A percentile compares a stretch with the other conserved stretches of the same genome.
These are phyloP conservation scores for Papilio dardanus DNA, from an alignment of 1,140 invertebrate species.

Conservation along the genomic window DNA sequence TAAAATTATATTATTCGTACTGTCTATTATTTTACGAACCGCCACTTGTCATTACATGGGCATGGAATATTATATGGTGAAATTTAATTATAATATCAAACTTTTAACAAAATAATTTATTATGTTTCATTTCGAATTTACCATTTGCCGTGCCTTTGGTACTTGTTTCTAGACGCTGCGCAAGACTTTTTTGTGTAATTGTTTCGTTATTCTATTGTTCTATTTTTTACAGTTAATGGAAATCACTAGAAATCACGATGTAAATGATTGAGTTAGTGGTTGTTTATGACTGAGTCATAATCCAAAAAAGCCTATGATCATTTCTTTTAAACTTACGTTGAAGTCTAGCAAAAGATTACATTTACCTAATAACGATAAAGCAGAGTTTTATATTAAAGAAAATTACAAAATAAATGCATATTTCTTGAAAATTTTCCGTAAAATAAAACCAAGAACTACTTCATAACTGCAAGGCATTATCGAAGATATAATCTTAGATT, in stretches of 20 bases:
- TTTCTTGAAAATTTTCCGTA: slow-evolving; percentile 76
- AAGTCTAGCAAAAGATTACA: too few relatives aligned
- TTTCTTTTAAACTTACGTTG: too few relatives aligned
- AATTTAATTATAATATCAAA: background rate
- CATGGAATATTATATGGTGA: background rate
- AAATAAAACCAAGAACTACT: background rate
- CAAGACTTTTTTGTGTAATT: background rate
- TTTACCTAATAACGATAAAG: too few relatives aligned
- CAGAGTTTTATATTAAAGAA: too few relatives aligned
- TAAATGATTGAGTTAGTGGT: background rate
- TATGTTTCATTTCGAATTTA: too few relatives aligned
- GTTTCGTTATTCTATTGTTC: slow-evolving; percentile 8
- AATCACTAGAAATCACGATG: background rate
- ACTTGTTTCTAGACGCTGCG: background rate
- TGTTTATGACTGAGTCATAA: too few relatives aligned
- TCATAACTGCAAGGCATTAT: background rate
- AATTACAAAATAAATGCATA: too few relatives aligned
- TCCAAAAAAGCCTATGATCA: too few relatives aligned
- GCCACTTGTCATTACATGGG: background rate
- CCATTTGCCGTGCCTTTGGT: background rate
- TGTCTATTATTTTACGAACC: background rate
- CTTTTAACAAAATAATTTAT: background rate
- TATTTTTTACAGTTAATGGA: background rate
- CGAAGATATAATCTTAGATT: slow-evolving; percentile 21
- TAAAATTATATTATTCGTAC: background rate